Conservation (phyloP, 2,113 vertebrate genomes). For the Zootoca vivipara region DNA sequence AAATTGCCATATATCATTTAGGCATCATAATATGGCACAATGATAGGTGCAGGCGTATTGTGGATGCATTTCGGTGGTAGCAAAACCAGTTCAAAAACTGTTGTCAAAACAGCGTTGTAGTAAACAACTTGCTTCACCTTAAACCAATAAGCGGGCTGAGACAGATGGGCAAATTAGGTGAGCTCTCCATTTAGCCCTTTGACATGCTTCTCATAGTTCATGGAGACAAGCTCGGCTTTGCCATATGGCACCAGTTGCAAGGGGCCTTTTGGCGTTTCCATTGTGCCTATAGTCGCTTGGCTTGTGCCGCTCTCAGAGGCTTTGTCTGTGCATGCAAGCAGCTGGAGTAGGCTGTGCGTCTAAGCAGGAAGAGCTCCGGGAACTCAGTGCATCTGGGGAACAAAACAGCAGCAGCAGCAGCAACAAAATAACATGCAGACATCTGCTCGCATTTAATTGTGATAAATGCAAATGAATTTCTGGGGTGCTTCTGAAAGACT, state of each 20-base stretch:
- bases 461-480: constrained; percentile 22
- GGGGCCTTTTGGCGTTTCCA: constrained; percentile 32
- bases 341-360: constrained; percentile 10
- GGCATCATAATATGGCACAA: neutral
- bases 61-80: neutral
- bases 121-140: constrained; percentile 48
- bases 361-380: constrained; percentile 24
- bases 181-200: constrained; percentile 64
- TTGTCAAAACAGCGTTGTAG: constrained; percentile 14
- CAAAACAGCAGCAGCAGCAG: neutral
- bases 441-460: constrained; percentile 6
- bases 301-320: constrained; percentile 37
- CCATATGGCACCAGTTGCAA: constrained; percentile 72
- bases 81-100: neutral
- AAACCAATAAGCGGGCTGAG: constrained; percentile 51
- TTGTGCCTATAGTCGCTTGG: neutral
- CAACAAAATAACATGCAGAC: constrained; percentile 25
- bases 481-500: neutral
- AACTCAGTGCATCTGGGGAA: constrained; percentile 8
- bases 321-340: neutral
- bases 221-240: constrained; percentile 67
- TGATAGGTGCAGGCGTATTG: neutral
- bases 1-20: too few relatives aligned
- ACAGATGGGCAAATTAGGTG: constrained; percentile 70
- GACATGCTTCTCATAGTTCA: constrained; percentile 63